A percentile compares a stretch with the other conserved stretches of the same genome.
Conservation (phyloP, 2,113 vertebrate genomes). For the Corythoichthys intestinalis region DNA sequence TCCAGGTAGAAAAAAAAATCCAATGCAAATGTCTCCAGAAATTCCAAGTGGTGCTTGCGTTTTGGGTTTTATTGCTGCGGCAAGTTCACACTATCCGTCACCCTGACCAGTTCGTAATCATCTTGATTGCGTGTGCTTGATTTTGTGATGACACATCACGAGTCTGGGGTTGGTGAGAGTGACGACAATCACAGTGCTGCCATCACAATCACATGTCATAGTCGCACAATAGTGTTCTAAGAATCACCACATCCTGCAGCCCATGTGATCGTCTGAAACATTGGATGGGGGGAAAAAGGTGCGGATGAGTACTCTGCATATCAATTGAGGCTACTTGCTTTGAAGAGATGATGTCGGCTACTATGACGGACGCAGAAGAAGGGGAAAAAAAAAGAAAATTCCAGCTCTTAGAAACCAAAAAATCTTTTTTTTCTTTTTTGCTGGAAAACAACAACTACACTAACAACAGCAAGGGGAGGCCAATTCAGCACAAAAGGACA, state of each 20-base stretch:
- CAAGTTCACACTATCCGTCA: constrained; percentile 34
- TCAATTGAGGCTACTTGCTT: constrained; percentile 42
- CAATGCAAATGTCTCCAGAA: not conserved
- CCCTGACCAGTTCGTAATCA: constrained; percentile 22
- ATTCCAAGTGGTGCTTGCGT: not conserved
- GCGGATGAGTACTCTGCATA: constrained; percentile 47
- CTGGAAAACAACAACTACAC: constrained; percentile 30
- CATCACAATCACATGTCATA: constrained; percentile 27
- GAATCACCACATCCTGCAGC: constrained; percentile 1
- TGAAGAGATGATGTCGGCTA: constrained; percentile 26
- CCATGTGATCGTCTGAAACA: constrained; percentile 15
- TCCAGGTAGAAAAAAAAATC: constrained; percentile 14
- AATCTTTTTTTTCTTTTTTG: not conserved
- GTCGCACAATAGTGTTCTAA: not conserved
- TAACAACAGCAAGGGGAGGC: constrained; percentile 40
- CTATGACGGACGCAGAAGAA: constrained; percentile 26
- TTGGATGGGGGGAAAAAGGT: constrained; percentile 17
- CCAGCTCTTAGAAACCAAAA: constrained; percentile 17
- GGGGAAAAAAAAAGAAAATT: constrained; percentile 40
- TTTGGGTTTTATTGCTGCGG: constrained; percentile 71
- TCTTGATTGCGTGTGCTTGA: constrained; percentile 36
- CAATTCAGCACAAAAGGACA: constrained; percentile 39
- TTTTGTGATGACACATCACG: constrained; percentile 67
- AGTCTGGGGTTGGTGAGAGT: constrained; percentile 71
- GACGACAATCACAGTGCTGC: constrained; percentile 75